Evolutionary conservation across 2,797 vertebrate species (phyloP).

Genomic region (Crax fasciolata): DNA sequence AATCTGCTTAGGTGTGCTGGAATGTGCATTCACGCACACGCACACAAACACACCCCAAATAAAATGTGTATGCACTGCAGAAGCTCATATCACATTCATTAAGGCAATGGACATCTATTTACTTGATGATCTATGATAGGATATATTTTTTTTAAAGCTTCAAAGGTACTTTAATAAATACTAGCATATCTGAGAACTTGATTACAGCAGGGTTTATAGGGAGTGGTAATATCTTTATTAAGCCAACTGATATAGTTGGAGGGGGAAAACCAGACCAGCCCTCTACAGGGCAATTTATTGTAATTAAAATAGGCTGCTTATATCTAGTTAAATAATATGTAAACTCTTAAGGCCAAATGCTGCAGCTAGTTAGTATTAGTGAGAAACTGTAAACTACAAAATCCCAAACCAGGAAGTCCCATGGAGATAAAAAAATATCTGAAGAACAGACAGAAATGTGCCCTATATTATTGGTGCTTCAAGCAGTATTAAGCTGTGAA

Average conservation of each 20-base stretch:
- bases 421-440: conserved; percentile 77
- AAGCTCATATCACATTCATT: not conserved
- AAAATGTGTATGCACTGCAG: not conserved
- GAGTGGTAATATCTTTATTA: conserved; percentile 69
- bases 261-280: conserved; percentile 49
- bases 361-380: conserved; percentile 70
- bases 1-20: conserved; percentile 37
- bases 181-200: conserved; percentile 25
- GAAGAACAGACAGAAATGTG: conserved; percentile 70
- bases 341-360: conserved; percentile 74
- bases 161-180: conserved; percentile 21
- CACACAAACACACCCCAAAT: not conserved
- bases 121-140: not conserved
- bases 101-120: not conserved
- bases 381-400: conserved; percentile 72
- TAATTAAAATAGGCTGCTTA: conserved; percentile 70
- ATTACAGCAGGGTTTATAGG: conserved; percentile 47
- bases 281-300: conserved; percentile 52
- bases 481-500: conserved; percentile 68
- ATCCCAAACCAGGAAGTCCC: conserved; percentile 73
- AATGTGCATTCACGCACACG: not conserved
- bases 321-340: conserved; percentile 67
- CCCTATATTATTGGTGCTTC: conserved; percentile 74
- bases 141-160: not conserved
- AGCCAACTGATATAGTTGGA: conserved; percentile 64